Evolutionary conservation across 2,797 vertebrate genomes (phyloP), one percentile per base, ranked within the genome.

Genomic region (Pseudocheirus occidentalis): DNA sequence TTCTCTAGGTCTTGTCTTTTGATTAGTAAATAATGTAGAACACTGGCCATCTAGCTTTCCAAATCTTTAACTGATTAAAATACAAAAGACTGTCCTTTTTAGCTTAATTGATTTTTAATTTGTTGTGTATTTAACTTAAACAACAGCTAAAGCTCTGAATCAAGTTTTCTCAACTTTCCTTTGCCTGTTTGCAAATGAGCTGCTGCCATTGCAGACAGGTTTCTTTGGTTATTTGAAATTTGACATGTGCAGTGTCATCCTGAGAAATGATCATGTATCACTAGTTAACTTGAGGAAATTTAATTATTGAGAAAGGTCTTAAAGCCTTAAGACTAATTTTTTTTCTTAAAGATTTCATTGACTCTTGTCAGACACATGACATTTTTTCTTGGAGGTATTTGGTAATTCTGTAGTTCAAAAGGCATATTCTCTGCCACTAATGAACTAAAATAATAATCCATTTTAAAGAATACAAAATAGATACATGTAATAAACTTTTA

Each of bases 401-500:
- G 29, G 28, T 40, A 34, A 14, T 89, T 91, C 24, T 31, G 0
- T 6, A 56, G 34, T 59, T 96, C 52, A 92, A 58, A 92, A 52
- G 53, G 54, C 16, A 56, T 50, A 14, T 89, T 53, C 0, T 31
- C 16, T 73, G 40, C 90, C 34, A 91, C 46, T 95, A 50, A 66
- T 62, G 40, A 87, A n/a, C 13, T 13, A n/a, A n/a, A n/a, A n/a
- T n/a, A n/a, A n/a, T n/a, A n/a, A n/a, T 56, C n/a, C 91, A 1
- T 90, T 55, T 5, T 50, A 91, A 57, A 92, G 29, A 96, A 95
- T 28, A 91, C 54, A 52, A 90, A 29, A 92, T 50, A 95, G 18
- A 90, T 1, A 40, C 5, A 12, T 87, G 27, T 57, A 91, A 89
- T 93, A 95, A 94, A 95, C 56, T 90, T 87, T 95, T 93, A n/a